Evolutionary conservation across 2,888 invertebrate genomes (phyloP), one percentile per base, ranked within the genome.

Genomic region (Xanthia icteritia): DNA sequence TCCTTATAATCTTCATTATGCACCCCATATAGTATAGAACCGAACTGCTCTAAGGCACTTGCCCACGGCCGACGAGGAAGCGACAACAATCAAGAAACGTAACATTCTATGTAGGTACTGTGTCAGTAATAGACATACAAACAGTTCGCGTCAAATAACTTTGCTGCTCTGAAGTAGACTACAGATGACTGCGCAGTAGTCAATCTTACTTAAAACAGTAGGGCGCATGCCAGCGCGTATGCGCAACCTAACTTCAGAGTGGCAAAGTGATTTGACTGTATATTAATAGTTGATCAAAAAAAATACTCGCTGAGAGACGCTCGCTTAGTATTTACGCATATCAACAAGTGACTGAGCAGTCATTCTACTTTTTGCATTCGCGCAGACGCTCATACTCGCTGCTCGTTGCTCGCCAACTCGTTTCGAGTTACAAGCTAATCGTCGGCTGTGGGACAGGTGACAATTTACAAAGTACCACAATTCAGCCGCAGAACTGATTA

Each of bases 401-500:
- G 13, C 45, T 45, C 42, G 20, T 48, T 66, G 13, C 11, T 48
- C 31, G 20, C 23, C 23, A 31, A 31, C 20, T 23, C 31, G n/a
- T 54, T 36, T 36, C 17, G 36, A 68, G 36, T 68, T 54, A n/a
- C 36, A 5, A 51, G 5, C 17, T 11, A 68, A n/a, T n/a, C 3
- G 20, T 4, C 17, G 6, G 6, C 17, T 1, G 1, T 15, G 36
- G 5, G n/a, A 36, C n/a, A 11, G 1, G 2, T n/a, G 36, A 31
- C 1, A 2, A 84, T 75, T 67, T 13, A 64, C 39, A 68, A 65
- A 42, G 5, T n/a, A 31, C 70, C 60, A 42, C 27, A 65, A 51
- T 84, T 61, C 63, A 11, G 15, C 77, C 56, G 23, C 74, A 54
- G 61, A 64, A 70, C 77, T 72, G 78, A 83, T 80, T 79, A 81